Percentiles rank a stretch among this genome's conserved stretches.
These are phyloP conservation scores for Stomorhina lunata DNA, from an alignment of 2,888 invertebrate genomes.

Conservation along the genomic window DNA sequence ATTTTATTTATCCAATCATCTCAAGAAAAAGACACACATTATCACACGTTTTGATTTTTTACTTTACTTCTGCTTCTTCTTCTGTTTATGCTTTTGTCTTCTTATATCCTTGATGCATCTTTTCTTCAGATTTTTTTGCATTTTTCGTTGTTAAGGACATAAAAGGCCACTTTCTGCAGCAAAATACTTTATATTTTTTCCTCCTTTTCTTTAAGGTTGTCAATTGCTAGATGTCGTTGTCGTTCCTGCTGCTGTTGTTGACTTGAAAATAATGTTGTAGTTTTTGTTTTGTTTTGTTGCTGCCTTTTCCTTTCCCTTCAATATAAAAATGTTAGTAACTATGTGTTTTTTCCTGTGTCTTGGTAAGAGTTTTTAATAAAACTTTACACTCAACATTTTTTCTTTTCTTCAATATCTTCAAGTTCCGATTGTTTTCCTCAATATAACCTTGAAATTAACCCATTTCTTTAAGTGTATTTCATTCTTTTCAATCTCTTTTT, in stretches of 20 bases:
- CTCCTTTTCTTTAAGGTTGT: neutral
- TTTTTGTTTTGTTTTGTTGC: neutral
- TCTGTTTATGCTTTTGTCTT: neutral
- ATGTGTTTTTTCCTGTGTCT: neutral
- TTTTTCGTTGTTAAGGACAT: constrained; percentile 13
- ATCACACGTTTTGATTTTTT: constrained; percentile 50
- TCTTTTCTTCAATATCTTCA: neutral
- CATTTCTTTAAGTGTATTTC: neutral
- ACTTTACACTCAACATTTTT: neutral
- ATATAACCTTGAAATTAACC: neutral
- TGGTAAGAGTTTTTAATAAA: neutral
- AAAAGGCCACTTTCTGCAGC: constrained; percentile 14
- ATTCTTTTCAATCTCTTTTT: neutral
- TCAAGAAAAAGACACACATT: constrained; percentile 3
- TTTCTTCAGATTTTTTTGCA: neutral
- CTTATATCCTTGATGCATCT: neutral
- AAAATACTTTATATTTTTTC: neutral
- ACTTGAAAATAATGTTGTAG: neutral
- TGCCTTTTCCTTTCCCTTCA: neutral
- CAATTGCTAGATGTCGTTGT: neutral
- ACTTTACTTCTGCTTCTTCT: neutral
- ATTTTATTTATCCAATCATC: constrained; percentile 28
- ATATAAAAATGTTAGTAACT: neutral
- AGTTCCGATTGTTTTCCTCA: neutral
- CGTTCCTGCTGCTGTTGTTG: neutral